Base-by-base conservation (phyloP, 2,113 vertebrate genomes). In the Candoia aspera region DNA sequence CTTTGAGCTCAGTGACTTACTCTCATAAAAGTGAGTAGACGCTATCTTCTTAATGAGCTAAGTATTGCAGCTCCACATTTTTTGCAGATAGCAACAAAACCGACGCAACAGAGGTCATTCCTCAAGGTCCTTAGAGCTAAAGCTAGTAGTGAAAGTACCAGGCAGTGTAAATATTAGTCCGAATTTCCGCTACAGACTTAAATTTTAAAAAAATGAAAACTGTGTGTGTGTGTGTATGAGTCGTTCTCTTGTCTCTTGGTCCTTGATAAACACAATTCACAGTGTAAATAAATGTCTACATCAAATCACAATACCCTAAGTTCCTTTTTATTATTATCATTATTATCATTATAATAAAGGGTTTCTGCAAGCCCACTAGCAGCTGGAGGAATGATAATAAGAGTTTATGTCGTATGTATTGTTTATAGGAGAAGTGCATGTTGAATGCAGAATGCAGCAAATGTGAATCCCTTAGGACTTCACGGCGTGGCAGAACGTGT, bases 261-360 rank as follows among this genome's bases (percentile, higher is more conserved):
- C 83, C 26, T 84, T 92, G 91, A 95, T 93, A 96, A 97, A 96
- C 90, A 93, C 91, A 94, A 90, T 93, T 95, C 92, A 68, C 93
- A 91, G 88, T 90, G 33, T 94, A 96, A 96, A 93, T 92, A 89
- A 93, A 93, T 95, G 97, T 96, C 92, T 95, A 96, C 93, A 94
- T 97, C 94, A 96, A 95, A 97, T 91, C 92, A 90, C 89, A 93
- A 83, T 91, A 88, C 95, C 91, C 94, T 97, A 23, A 94, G 95
- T 92, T 95, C n/a, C 68, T 79, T 79, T 79, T 64, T 29, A 62
- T 10, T 94, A 95, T 59, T 95, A 95, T 91, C n/a, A 94, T 96
- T 93, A 95, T 96, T 96, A 94, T 97, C 96, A 97, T 97, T 96
- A 94, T 94, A 97, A 97, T 96, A 96, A 96, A 93, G 95, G 96